Evolutionary conservation across 2,797 vertebrate species (phyloP).

Genomic region (Sebastes diploproa): DNA sequence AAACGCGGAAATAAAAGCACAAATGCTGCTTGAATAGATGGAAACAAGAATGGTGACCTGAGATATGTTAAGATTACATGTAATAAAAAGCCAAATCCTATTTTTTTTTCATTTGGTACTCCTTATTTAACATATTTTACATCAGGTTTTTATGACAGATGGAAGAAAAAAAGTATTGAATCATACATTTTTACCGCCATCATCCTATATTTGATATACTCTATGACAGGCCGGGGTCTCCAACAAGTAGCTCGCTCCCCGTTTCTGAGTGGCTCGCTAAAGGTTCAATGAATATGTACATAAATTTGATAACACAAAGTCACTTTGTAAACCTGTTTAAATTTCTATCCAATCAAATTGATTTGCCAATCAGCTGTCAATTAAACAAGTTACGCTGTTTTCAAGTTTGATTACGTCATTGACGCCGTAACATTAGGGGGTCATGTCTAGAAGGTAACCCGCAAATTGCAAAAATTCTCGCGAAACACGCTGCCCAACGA

Average conservation of each 20-base stretch:
- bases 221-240: too few species aligned
- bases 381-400: fast-evolving
- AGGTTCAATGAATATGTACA: neutral
- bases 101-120: too few species aligned
- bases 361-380: neutral
- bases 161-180: neutral
- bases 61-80: neutral
- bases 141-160: neutral
- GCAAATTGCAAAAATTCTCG: too few species aligned
- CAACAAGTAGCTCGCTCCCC: too few species aligned
- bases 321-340: neutral
- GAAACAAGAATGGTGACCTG: neutral
- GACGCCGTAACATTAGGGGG: neutral
- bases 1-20: slow-evolving; percentile 31
- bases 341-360: neutral
- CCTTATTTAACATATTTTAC: neutral
- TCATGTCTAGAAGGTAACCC: too few species aligned
- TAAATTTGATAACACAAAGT: neutral
- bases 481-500: fast-evolving
- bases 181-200: neutral
- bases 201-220: neutral
- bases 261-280: neutral
- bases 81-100: neutral
- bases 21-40: slow-evolving; percentile 15
- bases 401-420: neutral